Percentiles rank a stretch among this genome's conserved stretches.
Conservation (phyloP, 2,797 vertebrate species). For the Carduelis carduelis region DNA sequence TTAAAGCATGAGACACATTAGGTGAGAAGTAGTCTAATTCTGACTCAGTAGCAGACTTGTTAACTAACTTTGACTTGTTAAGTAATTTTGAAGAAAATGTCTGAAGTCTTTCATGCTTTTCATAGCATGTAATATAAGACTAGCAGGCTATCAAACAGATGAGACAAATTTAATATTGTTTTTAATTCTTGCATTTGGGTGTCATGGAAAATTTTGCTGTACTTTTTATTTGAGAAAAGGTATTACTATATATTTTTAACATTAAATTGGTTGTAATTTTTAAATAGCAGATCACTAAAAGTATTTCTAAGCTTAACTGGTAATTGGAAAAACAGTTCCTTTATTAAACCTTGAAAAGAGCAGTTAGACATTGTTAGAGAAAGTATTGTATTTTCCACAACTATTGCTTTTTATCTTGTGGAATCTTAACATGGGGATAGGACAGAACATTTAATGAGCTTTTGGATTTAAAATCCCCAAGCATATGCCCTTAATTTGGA, state of each 20-base stretch:
- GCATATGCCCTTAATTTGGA: neutral
- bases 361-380: neutral
- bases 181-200: neutral
- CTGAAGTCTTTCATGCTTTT: neutral
- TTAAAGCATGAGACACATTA: neutral
- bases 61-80: neutral
- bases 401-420: neutral
- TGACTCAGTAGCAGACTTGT: neutral
- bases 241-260: neutral
- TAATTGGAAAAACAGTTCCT: neutral
- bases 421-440: neutral
- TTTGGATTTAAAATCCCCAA: constrained; percentile 19
- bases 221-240: neutral
- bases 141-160: neutral
- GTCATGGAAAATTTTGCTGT: neutral
- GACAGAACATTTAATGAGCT: constrained; percentile 17
- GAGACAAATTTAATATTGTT: neutral
- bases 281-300: neutral
- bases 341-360: neutral
- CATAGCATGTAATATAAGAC: neutral
- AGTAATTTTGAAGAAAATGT: neutral
- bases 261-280: neutral
- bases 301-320: neutral
- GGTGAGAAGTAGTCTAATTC: neutral
- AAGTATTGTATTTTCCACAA: neutral